A percentile compares a stretch with the other conserved stretches of the same genome.
Conservation (phyloP, 2,888 invertebrate species). For the Nudaria mundana region DNA sequence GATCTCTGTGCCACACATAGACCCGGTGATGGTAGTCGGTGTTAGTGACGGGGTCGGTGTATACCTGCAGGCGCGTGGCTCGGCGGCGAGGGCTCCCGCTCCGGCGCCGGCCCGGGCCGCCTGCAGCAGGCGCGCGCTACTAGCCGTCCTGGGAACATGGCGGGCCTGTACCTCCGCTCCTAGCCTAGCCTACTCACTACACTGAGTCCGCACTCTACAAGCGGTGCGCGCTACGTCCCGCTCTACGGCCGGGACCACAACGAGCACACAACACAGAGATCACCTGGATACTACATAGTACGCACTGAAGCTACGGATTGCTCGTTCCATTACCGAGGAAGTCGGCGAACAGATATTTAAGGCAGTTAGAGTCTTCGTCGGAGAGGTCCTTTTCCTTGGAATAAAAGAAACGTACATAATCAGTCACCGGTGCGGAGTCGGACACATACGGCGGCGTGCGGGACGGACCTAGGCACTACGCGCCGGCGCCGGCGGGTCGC, state of each 20-base stretch:
- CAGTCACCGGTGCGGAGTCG: constrained; percentile 45
- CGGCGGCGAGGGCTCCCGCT: constrained; percentile 13
- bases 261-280: constrained; percentile 69
- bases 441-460: constrained; percentile 15
- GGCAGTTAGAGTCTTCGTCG: constrained; percentile 84
- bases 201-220: constrained; percentile 7
- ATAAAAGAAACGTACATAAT: constrained; percentile 63
- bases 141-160: constrained; percentile 65
- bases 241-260: not conserved
- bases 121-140: constrained; percentile 60
- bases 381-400: constrained; percentile 72
- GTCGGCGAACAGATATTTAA: constrained; percentile 86
- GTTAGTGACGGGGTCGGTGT: constrained; percentile 36
- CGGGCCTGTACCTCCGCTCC: constrained; percentile 20
- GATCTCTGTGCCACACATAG: constrained; percentile 50
- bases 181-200: constrained; percentile 19
- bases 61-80: constrained; percentile 12
- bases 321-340: constrained; percentile 81
- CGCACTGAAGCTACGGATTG: constrained; percentile 39
- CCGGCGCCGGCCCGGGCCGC: constrained; percentile 21
- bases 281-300: constrained; percentile 52
- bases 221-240: not conserved
- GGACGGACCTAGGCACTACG: constrained; percentile 28
- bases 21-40: constrained; percentile 25
- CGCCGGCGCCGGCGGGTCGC: constrained; percentile 24